These are phyloP conservation scores for Pedionomus torquatus DNA, from an alignment of 2,113 vertebrate genomes.

Conservation along the genomic window DNA sequence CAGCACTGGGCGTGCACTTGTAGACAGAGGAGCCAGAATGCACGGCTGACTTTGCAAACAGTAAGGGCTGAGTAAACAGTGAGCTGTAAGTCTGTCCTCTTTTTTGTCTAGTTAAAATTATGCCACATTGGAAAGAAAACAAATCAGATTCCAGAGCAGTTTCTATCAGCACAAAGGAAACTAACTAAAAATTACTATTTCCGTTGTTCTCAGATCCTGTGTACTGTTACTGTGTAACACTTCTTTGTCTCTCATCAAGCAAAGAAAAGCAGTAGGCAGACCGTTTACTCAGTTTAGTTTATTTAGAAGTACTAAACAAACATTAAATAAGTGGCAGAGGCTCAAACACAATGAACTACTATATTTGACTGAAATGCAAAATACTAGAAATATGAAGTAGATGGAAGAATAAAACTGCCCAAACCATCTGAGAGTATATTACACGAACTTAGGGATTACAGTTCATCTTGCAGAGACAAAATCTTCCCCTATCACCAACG, in stretches of 20 bases:
- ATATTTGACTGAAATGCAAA: slow-evolving; percentile 6
- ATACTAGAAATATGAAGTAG: neutral
- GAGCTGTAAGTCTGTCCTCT: neutral
- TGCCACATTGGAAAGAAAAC: neutral
- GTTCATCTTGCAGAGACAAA: neutral
- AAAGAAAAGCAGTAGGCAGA: neutral
- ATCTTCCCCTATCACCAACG: neutral
- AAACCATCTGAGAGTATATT: neutral
- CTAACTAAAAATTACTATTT: neutral
- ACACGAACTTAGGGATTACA: neutral
- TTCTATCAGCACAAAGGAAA: neutral
- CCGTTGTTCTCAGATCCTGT: neutral
- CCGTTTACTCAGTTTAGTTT: neutral
- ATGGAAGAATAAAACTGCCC: neutral
- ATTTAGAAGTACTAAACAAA: neutral
- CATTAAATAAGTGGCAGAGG: neutral
- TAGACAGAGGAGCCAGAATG: neutral
- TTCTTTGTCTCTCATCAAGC: neutral
- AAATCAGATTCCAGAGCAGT: neutral
- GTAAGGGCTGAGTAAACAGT: neutral
- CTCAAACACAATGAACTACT: neutral
- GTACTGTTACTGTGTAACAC: too few species aligned
- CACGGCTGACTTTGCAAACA: neutral
- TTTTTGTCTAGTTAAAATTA: neutral
- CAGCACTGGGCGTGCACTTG: neutral